Base-by-base conservation (phyloP, 2,797 vertebrate species). In the Sebastes paucispinis region DNA sequence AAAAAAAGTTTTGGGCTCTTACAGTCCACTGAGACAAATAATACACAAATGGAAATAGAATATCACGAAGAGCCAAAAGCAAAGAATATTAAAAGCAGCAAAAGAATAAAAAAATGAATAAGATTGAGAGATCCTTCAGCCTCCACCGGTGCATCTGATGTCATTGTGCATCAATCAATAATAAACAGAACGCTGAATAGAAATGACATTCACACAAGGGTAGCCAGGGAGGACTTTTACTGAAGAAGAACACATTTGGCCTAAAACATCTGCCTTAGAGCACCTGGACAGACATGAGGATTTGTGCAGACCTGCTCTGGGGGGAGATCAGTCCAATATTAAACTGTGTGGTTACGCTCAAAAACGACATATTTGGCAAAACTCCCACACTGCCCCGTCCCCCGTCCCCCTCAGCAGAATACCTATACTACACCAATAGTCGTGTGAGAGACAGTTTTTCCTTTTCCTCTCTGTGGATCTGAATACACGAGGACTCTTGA, bases 151-250 rank as follows among this genome's bases (percentile, higher is more conserved):
- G 24, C 57, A 52, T 75, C 34, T 29, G 65, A 68, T 87, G 78
- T 78, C 77, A 77, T 73, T 68, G 72, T 79, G 66, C 68, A 78
- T 90, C 59, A 76, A 80, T 86, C 81, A 88, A 32, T 77, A 66
- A 83, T 36, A 55, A 84, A 66, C 69, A 80, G 14, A 62, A 47
- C 54, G 18, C 65, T 77, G 67, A 81, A 58, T 32, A 77, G 80
- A 91, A 71, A 81, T 62, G 71, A 54, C 69, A 80, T 80, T 84
- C 25, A 82, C 1, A 18, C 64, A 60, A 22, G 47, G 10, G 36
- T 43, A 57, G 47, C 43, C 27, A 16, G 22, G 65, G 72, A 43
- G 54, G 67, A 31, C 69, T 12, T 77, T 84, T 68, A 24, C 54
- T 77, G 71, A 29, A 63, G 50, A 16, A 47, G 25, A 76, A 62